Percentiles rank a stretch among this genome's conserved stretches.
These are phyloP conservation scores for Hypercompe scribonia DNA, from an alignment of 2,888 invertebrate genomes.

Conservation along the genomic window DNA sequence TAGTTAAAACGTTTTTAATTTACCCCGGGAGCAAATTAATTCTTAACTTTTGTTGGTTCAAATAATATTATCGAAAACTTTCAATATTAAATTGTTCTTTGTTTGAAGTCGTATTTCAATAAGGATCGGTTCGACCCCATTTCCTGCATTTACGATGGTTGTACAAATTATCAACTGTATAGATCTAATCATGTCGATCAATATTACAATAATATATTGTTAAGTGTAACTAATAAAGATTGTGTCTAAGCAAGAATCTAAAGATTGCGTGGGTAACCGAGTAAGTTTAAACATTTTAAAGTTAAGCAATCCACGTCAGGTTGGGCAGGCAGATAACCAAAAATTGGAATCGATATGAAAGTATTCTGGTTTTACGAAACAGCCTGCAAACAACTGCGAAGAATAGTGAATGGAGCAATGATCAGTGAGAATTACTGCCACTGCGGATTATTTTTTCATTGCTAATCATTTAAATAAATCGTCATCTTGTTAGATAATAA, in stretches of 20 bases:
- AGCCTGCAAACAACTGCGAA: not conserved
- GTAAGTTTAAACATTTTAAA: no score
- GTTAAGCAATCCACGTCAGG: no score
- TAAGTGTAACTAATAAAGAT: no score
- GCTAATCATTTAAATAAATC: not conserved
- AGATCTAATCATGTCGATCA: not conserved
- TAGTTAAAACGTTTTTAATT: not conserved
- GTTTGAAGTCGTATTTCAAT: not conserved
- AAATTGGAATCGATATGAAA: not conserved
- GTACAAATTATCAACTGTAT: not conserved
- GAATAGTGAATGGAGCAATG: not conserved
- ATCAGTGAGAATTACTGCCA: not conserved
- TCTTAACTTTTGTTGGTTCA: constrained; percentile 6
- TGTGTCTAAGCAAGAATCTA: no score
- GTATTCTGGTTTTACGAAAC: not conserved
- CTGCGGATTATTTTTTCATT: not conserved
- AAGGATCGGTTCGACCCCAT: not conserved
- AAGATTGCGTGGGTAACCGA: no score
- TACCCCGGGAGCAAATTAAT: not conserved
- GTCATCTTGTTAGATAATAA: not conserved
- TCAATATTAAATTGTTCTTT: constrained; percentile 1
- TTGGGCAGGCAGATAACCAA: not conserved
- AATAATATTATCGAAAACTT: constrained; percentile 8
- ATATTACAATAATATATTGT: not conserved
- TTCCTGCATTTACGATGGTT: not conserved